A percentile compares a stretch with the other conserved stretches of the same genome.
phyloP scores from a whole-genome alignment of 2,797 vertebrate species.

The Coregonus ussuriensis region DNA sequence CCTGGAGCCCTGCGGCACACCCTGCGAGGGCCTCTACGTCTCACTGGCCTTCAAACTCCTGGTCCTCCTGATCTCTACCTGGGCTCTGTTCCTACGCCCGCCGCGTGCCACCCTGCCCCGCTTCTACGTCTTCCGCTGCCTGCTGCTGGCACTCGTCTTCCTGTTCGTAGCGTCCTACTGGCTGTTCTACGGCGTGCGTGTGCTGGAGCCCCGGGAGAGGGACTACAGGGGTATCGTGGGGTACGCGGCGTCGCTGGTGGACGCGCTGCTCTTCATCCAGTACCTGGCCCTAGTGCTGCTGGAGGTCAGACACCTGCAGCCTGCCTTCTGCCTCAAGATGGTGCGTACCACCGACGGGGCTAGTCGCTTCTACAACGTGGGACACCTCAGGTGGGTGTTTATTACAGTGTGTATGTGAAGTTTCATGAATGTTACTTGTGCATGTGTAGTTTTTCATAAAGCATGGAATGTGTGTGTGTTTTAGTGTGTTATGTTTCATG shows the following conservation, averaged over 20 bases:
- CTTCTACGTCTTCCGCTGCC: constrained; percentile 85
- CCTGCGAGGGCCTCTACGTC: constrained; percentile 91
- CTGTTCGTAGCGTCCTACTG: constrained; percentile 91
- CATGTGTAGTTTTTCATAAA: too few relatives aligned
- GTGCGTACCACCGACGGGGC: constrained; percentile 87
- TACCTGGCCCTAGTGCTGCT: constrained; percentile 90
- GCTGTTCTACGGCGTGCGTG: constrained; percentile 89
- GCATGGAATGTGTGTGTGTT: too few relatives aligned
- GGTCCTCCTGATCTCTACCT: constrained; percentile 88
- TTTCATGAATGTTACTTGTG: too few relatives aligned
- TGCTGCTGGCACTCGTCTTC: constrained; percentile 90
- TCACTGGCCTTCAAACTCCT: constrained; percentile 93
- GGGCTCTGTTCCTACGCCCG: constrained; percentile 90
- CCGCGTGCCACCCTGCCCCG: constrained; percentile 86
- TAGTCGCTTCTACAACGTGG: constrained; percentile 90
- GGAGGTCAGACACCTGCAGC: constrained; percentile 89
- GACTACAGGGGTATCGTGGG: constrained; percentile 89
- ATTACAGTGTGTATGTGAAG: too few relatives aligned
- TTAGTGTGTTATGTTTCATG: too few relatives aligned
- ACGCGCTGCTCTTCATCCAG: constrained; percentile 90
- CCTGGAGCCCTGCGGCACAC: constrained; percentile 85
- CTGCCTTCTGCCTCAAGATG: constrained; percentile 91
- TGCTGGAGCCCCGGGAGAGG: constrained; percentile 83
- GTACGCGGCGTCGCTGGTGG: constrained; percentile 88
- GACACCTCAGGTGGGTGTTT: constrained; percentile 83